These are phyloP conservation scores for Platyrinchus mystaceus DNA, from an alignment of 2,797 vertebrate genomes.

Conservation along the genomic window DNA sequence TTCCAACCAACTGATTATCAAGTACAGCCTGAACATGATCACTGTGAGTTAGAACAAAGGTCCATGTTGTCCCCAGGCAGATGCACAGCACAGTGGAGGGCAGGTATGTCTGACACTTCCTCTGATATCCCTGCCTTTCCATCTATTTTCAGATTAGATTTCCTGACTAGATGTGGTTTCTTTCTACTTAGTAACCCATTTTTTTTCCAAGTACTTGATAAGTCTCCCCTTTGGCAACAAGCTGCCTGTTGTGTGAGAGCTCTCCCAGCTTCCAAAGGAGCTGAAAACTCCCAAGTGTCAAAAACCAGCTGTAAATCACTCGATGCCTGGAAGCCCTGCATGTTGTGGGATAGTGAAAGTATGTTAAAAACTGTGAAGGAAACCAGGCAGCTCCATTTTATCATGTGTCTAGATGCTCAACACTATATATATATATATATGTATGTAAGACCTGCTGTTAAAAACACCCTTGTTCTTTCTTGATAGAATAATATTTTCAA, in stretches of 20 bases:
- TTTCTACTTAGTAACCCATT: not conserved
- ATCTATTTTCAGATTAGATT: not conserved
- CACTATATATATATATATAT: no score
- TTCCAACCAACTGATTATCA: not conserved
- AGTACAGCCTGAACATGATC: not conserved
- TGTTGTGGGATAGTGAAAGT: not conserved
- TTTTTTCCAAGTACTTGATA: not conserved
- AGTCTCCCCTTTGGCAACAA: not conserved
- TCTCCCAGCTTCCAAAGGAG: not conserved
- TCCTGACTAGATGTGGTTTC: not conserved
- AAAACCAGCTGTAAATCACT: not conserved
- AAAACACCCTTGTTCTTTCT: not conserved
- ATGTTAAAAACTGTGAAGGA: not conserved
- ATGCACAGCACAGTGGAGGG: not conserved
- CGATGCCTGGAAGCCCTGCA: not conserved
- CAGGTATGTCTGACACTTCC: not conserved
- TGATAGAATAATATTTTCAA: not conserved
- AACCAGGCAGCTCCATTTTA: not conserved
- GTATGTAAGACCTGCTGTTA: not conserved
- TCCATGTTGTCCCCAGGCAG: not conserved
- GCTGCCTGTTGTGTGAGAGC: not conserved
- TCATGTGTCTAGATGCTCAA: not conserved
- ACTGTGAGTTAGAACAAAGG: not conserved
- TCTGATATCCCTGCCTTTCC: not conserved
- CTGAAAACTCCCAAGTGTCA: not conserved